Conservation (phyloP, 2,797 vertebrate species). For the Crax fasciolata region DNA sequence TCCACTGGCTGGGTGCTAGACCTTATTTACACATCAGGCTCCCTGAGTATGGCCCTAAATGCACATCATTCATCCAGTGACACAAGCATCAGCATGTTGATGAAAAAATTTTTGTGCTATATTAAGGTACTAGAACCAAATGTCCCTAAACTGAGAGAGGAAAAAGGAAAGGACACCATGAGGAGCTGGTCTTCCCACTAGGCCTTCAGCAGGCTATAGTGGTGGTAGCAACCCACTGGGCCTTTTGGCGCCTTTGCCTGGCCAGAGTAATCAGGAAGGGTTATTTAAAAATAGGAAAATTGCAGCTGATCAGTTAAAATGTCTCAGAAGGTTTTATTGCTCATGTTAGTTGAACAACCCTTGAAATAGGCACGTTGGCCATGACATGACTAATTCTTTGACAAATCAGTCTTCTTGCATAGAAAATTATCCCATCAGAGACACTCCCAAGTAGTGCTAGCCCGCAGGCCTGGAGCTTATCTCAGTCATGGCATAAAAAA, state of each 20-base stretch:
- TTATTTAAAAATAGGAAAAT: constrained; percentile 24
- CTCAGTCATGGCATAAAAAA: neutral
- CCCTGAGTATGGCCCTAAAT: neutral
- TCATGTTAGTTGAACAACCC: neutral
- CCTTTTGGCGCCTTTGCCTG: neutral
- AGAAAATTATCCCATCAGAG: constrained; percentile 62
- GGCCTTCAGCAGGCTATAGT: neutral
- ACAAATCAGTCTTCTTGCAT: constrained; percentile 51
- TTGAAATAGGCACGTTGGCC: neutral
- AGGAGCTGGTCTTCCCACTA: neutral
- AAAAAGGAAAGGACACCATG: neutral
- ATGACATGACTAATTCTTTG: constrained; percentile 31
- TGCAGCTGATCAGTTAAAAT: constrained; percentile 26
- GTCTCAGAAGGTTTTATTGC: neutral
- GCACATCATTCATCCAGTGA: neutral
- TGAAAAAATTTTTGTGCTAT: neutral
- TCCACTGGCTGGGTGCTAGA: neutral
- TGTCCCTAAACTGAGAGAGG: neutral
- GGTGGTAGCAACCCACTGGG: neutral
- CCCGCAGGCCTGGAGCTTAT: constrained; percentile 46
- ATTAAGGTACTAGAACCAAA: accelerated
- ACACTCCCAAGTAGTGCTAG: neutral
- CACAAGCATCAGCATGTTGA: neutral
- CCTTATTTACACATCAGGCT: neutral
- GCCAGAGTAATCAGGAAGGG: neutral